Percentiles rank a stretch among this genome's conserved stretches.
Evolutionary conservation across 1,140 invertebrate species (phyloP).

Genomic region (Rhopalosiphum padi): DNA sequence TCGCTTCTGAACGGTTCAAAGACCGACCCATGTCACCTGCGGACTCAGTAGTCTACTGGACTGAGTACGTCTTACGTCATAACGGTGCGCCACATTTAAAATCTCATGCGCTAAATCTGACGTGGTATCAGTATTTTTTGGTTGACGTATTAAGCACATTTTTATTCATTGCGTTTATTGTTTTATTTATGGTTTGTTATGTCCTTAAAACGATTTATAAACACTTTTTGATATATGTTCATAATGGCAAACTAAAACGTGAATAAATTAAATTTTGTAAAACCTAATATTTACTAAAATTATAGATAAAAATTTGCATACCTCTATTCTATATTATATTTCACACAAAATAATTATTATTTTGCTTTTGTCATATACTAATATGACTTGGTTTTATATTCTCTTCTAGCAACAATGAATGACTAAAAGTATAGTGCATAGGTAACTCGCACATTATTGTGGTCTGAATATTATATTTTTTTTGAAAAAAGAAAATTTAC

Average conservation of each 20-base stretch:
- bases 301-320: too few species aligned
- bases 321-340: too few species aligned
- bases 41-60: neutral
- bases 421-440: too few species aligned
- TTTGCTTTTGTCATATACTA: too few species aligned
- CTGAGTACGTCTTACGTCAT: neutral
- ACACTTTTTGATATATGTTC: neutral
- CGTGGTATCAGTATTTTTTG: neutral
- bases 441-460: too few species aligned
- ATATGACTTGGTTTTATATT: too few species aligned
- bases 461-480: too few species aligned
- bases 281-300: too few species aligned
- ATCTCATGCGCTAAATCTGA: neutral
- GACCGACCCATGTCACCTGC: neutral
- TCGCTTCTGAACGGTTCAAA: neutral
- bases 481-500: too few species aligned
- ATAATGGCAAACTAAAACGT: neutral
- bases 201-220: neutral
- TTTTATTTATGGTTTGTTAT: neutral
- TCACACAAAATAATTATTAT: too few species aligned
- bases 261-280: too few species aligned
- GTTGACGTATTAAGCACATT: neutral
- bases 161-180: neutral
- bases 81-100: neutral
- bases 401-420: too few species aligned